Percentiles rank a stretch among this genome's conserved stretches.
These are phyloP conservation scores for Synanthedon tipuliformis DNA, from an alignment of 2,888 invertebrate species.

Conservation along the genomic window DNA sequence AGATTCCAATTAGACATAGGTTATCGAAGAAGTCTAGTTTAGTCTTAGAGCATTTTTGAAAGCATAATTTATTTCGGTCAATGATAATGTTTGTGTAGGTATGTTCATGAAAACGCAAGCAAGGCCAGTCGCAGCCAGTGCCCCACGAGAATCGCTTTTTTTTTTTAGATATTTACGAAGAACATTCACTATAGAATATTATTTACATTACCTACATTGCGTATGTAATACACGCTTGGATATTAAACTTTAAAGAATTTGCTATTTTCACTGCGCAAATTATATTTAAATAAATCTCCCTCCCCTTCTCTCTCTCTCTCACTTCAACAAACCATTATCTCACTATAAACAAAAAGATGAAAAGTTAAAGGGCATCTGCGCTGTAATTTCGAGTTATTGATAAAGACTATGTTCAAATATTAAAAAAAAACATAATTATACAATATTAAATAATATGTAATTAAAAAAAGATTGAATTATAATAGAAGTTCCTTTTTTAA, in stretches of 20 bases:
- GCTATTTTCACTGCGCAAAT: neutral
- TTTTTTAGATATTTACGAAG: neutral
- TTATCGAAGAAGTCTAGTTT: too few relatives aligned
- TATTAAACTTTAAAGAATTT: neutral
- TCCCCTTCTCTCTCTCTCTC: neutral
- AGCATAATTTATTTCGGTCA: slow-evolving; percentile 16
- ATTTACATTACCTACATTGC: neutral
- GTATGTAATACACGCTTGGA: neutral
- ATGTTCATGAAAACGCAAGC: slow-evolving; percentile 15
- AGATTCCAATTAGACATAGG: too few relatives aligned
- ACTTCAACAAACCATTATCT: neutral
- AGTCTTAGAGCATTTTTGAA: slow-evolving; percentile 10
- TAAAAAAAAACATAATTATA: too few relatives aligned
- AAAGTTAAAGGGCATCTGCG: neutral
- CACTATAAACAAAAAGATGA: neutral
- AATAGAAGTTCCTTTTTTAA: too few relatives aligned
- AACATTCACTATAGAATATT: neutral
- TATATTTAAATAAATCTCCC: neutral
- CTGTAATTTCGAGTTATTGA: neutral
- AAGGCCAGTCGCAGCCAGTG: slow-evolving; percentile 11
- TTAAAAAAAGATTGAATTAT: too few relatives aligned
- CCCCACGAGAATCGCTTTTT: neutral
- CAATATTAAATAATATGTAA: too few relatives aligned
- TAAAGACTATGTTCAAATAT: neutral
- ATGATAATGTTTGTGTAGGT: slow-evolving; percentile 20